These are phyloP conservation scores for Euplagia quadripunctaria DNA, from an alignment of 2,888 invertebrate genomes.

Conservation along the genomic window DNA sequence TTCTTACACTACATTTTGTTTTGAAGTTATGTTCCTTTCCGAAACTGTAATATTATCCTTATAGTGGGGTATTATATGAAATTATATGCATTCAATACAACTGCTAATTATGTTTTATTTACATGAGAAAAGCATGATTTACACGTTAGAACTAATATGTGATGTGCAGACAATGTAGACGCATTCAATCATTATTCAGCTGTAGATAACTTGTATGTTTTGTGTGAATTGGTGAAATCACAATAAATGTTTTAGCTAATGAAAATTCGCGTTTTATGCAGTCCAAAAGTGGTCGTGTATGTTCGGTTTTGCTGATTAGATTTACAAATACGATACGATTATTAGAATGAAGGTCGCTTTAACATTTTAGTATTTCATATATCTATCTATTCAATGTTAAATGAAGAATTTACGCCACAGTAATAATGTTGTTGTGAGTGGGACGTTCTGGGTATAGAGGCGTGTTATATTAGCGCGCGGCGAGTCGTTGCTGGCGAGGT, in stretches of 20 bases:
- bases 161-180: not conserved
- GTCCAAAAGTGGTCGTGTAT: not conserved
- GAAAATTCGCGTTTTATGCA: not conserved
- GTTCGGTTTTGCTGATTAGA: too few relatives aligned
- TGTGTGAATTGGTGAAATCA: not conserved
- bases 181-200: not conserved
- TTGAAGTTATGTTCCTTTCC: not conserved
- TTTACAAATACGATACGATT: too few relatives aligned
- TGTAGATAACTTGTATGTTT: not conserved
- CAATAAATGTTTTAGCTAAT: not conserved
- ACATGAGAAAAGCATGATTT: not conserved
- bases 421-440: slow-evolving; percentile 26
- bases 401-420: slow-evolving; percentile 20
- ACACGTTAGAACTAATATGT: not conserved
- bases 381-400: slow-evolving; percentile 7
- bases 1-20: not conserved
- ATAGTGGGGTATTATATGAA: not conserved
- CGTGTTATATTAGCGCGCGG: slow-evolving; percentile 17
- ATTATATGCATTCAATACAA: not conserved
- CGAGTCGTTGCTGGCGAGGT: slow-evolving; percentile 1
- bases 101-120: not conserved
- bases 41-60: not conserved
- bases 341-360: too few relatives aligned
- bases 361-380: not conserved
- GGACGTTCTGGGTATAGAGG: slow-evolving; percentile 36